Conservation (phyloP, 2,797 vertebrate species). For the Acanthurus lineatus region DNA sequence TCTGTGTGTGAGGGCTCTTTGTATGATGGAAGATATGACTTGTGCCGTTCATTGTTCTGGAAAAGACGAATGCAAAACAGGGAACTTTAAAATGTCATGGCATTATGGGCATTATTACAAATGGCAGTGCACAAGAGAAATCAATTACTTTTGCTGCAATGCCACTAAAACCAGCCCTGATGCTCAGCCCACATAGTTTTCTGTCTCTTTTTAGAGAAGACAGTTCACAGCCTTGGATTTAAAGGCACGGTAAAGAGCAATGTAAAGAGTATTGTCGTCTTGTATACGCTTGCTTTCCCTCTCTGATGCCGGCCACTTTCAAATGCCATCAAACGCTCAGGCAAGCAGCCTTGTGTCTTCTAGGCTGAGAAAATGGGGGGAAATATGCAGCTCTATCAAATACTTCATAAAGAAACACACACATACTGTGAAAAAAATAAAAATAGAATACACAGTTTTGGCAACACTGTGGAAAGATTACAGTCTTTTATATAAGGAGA, state of each 20-base stretch:
- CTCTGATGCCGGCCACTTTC: conserved; percentile 17
- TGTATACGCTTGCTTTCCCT: neutral
- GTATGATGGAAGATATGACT: conserved; percentile 21
- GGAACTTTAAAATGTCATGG: conserved; percentile 15
- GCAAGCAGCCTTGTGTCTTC: conserved; percentile 1
- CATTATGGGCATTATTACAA: conserved; percentile 43
- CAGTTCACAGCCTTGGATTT: conserved; percentile 20
- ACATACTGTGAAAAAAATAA: too few species aligned
- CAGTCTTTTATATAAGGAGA: too few species aligned
- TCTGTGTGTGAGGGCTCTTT: conserved; percentile 1
- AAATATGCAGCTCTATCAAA: too few species aligned
- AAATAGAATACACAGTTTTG: too few species aligned
- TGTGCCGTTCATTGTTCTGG: conserved; percentile 42
- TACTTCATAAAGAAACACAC: too few species aligned
- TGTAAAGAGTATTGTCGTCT: neutral
- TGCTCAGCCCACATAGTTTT: conserved; percentile 14
- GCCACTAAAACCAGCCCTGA: conserved; percentile 24
- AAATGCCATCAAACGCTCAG: conserved; percentile 40
- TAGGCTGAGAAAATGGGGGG: neutral
- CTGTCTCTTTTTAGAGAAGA: conserved; percentile 10
- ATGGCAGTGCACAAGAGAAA: conserved; percentile 34
- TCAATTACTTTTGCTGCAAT: conserved; percentile 40
- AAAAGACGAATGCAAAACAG: conserved; percentile 42
- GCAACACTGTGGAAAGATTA: too few species aligned
- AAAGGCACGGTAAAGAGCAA: conserved; percentile 19